These are phyloP conservation scores for Congeria kusceri DNA, from an alignment of 2,888 invertebrate species.

Conservation along the genomic window DNA sequence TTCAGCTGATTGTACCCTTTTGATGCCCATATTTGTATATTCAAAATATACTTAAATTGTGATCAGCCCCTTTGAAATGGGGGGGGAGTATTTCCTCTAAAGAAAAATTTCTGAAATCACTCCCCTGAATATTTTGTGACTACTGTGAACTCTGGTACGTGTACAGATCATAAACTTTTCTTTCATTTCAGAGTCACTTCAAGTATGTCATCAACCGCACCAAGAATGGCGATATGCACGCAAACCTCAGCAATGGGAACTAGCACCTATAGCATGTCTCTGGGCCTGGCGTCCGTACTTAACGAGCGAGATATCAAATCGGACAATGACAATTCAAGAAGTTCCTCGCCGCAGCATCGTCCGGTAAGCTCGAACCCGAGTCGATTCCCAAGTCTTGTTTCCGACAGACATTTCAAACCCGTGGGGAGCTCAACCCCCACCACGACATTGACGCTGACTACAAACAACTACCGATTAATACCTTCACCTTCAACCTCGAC, in stretches of 20 bases:
- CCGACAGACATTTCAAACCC: slow-evolving; percentile 56
- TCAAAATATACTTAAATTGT: no score
- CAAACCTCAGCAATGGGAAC: slow-evolving; percentile 55
- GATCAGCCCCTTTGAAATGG: no score
- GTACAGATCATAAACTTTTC: no score
- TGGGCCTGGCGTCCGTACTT: slow-evolving; percentile 91
- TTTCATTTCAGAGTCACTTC: slow-evolving; percentile 47
- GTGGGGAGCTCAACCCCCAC: slow-evolving; percentile 33
- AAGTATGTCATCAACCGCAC: slow-evolving; percentile 50
- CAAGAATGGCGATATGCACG: slow-evolving; percentile 48
- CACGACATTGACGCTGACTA: slow-evolving; percentile 49
- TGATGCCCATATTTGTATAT: no score
- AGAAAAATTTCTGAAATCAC: no score
- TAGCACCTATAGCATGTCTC: slow-evolving; percentile 91
- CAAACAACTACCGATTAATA: slow-evolving; percentile 48
- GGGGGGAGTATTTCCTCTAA: no score
- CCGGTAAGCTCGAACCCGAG: slow-evolving; percentile 45
- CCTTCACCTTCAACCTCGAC: slow-evolving; percentile 36
- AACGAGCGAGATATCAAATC: slow-evolving; percentile 89
- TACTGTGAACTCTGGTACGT: no score
- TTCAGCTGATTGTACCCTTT: no score
- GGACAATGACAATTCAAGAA: slow-evolving; percentile 75
- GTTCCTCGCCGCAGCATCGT: neutral
- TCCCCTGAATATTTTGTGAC: no score
- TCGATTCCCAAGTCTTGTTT: slow-evolving; percentile 55